These are phyloP conservation scores for Porites rus DNA, from an alignment of 92 coral and sea anemone genomes.

Conservation along the genomic window DNA sequence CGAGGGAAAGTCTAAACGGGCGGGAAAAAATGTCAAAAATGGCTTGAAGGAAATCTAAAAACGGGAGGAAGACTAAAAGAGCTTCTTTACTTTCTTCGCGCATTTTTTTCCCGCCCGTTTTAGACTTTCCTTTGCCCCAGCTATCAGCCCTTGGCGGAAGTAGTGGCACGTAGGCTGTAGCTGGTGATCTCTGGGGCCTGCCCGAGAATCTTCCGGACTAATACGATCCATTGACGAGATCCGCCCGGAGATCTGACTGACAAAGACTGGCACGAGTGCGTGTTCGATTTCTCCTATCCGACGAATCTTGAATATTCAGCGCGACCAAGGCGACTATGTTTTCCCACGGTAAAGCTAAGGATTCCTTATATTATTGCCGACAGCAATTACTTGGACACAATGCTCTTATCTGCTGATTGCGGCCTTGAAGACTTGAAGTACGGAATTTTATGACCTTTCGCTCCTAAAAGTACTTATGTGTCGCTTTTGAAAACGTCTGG, in stretches of 20 bases:
- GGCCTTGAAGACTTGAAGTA: neutral
- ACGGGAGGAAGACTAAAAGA: too few relatives aligned
- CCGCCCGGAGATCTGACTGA: neutral
- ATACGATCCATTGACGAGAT: neutral
- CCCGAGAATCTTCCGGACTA: too few relatives aligned
- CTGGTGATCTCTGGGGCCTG: too few relatives aligned
- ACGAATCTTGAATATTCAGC: neutral
- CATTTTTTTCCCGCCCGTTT: too few relatives aligned
- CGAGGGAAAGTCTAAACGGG: too few relatives aligned
- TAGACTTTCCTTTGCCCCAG: too few relatives aligned
- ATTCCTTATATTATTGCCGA: neutral
- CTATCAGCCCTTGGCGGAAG: too few relatives aligned
- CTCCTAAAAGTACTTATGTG: neutral
- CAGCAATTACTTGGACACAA: conserved; percentile 9
- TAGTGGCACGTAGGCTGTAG: too few relatives aligned
- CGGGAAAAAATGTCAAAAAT: too few relatives aligned
- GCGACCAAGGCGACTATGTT: neutral
- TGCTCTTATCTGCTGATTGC: neutral
- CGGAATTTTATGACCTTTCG: conserved; percentile 6
- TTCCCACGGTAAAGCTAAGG: conserved; percentile 22
- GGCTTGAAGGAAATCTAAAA: too few relatives aligned
- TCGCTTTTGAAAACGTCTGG: too few relatives aligned
- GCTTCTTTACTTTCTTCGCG: too few relatives aligned
- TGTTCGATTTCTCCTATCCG: neutral
- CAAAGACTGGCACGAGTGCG: conserved; percentile 29